phyloP scores from a whole-genome alignment of 2,797 vertebrate genomes.

The Threskiornis aethiopicus region DNA sequence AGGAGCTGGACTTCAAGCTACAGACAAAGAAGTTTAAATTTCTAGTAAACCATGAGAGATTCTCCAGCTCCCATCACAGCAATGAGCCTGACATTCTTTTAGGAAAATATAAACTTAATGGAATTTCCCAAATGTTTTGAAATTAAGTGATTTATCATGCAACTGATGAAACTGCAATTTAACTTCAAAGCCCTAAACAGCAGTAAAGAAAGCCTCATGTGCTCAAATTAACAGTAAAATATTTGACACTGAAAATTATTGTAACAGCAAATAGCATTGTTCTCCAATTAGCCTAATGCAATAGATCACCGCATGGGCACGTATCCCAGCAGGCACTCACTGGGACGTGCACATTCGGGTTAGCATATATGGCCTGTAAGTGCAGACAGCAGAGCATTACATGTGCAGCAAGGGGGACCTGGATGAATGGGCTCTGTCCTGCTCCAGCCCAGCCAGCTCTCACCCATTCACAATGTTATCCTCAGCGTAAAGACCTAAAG shows the following conservation, averaged over 20 bases:
- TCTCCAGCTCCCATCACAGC: not conserved
- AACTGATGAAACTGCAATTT: conserved; percentile 63
- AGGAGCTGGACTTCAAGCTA: not conserved
- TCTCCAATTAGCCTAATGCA: not conserved
- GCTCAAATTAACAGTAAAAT: conserved; percentile 53
- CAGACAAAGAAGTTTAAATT: not conserved
- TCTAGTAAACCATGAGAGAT: not conserved
- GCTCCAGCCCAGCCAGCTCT: not conserved
- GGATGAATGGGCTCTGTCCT: not conserved
- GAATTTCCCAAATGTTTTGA: no score
- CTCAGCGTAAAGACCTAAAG: not conserved
- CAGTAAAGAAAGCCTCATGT: conserved; percentile 13
- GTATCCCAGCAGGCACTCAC: not conserved
- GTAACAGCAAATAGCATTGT: not conserved
- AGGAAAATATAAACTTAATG: conserved; percentile 25
- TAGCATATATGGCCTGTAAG: not conserved
- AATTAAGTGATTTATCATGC: conserved; percentile 52
- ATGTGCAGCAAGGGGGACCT: not conserved
- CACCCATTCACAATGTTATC: not conserved
- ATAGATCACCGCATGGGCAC: not conserved
- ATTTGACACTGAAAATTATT: conserved; percentile 31
- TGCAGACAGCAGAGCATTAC: not conserved
- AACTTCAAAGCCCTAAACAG: conserved; percentile 47
- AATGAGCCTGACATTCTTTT: conserved; percentile 10
- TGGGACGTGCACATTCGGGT: not conserved